phyloP scores from a whole-genome alignment of 2,113 vertebrate species.

The Vulpes vulpes region DNA sequence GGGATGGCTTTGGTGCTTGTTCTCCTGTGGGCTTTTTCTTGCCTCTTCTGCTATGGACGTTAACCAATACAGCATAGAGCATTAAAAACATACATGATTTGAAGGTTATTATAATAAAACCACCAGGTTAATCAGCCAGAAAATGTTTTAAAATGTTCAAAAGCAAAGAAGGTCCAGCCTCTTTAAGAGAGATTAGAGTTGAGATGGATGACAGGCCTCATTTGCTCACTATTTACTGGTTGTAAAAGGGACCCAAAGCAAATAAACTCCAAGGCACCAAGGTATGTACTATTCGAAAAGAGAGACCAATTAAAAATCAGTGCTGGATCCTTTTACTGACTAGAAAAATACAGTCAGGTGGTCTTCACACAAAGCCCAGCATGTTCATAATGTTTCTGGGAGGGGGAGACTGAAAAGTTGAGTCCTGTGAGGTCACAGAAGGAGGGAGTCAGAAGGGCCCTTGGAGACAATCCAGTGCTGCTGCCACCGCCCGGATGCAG shows the following conservation, averaged over 20 bases:
- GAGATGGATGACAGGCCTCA: background rate
- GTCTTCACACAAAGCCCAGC: background rate
- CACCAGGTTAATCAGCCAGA: background rate
- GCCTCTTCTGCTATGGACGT: background rate
- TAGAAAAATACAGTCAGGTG: background rate
- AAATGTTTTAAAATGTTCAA: background rate
- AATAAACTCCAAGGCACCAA: background rate
- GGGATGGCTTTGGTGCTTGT: background rate
- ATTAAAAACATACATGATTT: background rate
- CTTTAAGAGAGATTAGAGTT: background rate
- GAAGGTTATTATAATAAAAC: background rate
- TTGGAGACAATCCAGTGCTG: rapidly evolving
- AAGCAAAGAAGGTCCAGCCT: background rate
- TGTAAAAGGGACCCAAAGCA: background rate
- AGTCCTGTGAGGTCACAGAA: background rate
- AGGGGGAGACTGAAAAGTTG: background rate
- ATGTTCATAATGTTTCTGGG: background rate
- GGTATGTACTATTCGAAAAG: background rate
- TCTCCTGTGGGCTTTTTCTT: background rate
- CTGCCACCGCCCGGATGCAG: background rate
- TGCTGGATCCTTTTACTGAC: background rate
- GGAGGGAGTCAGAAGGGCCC: background rate
- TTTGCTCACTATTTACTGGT: background rate
- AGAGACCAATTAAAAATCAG: background rate
- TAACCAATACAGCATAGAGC: background rate